Evolutionary conservation across 2,113 vertebrate species (phyloP), one percentile per base, ranked within the genome.

Genomic region (Mormoops blainvillei): DNA sequence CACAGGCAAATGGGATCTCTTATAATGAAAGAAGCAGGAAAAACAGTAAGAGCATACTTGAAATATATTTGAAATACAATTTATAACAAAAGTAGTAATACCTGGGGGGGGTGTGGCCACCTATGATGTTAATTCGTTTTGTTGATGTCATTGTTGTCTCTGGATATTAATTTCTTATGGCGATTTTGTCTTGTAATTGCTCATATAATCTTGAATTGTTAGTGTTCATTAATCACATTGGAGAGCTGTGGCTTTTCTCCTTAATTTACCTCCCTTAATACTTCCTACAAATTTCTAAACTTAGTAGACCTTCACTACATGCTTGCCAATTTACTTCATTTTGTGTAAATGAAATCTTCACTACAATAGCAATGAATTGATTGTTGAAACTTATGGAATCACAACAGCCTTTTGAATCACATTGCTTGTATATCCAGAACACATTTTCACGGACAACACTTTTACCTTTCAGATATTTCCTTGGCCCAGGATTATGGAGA

Each of bases 61-160:
- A 80, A 83, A 41, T 24, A 10, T 77, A 87, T 83, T 70, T 77
- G 38, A 86, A 77, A 54, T 41, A 61, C 18, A 20, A 56, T 74
- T 97, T 83, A 15, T 77, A 45, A 65, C 3, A 70, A 83, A 22
- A 36, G 12, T 43, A 71, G 5, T 41, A 71, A 71, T 61, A 28
- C 4, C n/a, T 94, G 28, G 3, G 5, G 22, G 22, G 5, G 0
- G 1, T 13, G 20, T 76, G 41, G 2, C 2, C 5, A 58, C n/a
- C 19, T 45, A 8, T 88, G 7, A 22, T 31, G n/a, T 9, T 81
- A 80, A 74, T 80, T 58, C 14, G 58, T 68, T 65, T 83, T 76
- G 18, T 63, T n/a, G 2, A 45, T 77, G 16, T 50, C 65, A 15
- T 5, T 84, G 12, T 84, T 58, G 5, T 19, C 26, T 48, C n/a